These are phyloP conservation scores for Dipodomys merriami DNA, from an alignment of 2,113 vertebrate species.

Conservation along the genomic window DNA sequence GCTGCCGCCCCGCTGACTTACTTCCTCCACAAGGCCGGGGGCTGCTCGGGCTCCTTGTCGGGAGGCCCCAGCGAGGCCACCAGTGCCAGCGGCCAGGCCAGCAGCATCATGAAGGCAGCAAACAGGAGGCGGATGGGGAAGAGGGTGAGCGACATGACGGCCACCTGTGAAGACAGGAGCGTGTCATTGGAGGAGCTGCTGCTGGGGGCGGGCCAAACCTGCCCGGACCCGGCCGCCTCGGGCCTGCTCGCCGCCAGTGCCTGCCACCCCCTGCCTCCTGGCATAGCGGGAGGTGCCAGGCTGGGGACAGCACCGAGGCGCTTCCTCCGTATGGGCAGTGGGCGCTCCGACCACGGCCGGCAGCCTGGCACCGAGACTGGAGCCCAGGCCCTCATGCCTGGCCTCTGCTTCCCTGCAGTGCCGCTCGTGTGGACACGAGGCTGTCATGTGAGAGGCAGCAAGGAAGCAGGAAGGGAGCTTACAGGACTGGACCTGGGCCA, in stretches of 20 bases:
- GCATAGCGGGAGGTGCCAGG: too few species aligned
- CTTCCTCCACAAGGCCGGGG: conserved; percentile 94
- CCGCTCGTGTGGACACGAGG: background rate
- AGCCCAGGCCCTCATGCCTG: background rate
- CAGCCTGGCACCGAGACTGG: background rate
- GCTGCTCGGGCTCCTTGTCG: conserved; percentile 88
- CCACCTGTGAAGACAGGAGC: conserved; percentile 88
- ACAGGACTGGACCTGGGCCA: background rate
- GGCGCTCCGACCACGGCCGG: background rate
- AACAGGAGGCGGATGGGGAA: conserved; percentile 96
- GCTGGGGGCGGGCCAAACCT: too few species aligned
- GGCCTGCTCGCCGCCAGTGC: too few species aligned
- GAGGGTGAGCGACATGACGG: conserved; percentile 95
- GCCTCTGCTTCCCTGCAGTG: too few species aligned
- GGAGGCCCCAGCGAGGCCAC: conserved; percentile 91
- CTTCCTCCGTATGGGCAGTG: too few species aligned
- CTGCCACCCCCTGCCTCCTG: too few species aligned
- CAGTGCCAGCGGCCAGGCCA: conserved; percentile 98
- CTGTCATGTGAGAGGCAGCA: too few species aligned
- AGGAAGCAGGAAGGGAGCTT: background rate
- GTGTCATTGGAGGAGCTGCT: rapidly evolving
- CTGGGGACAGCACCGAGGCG: too few species aligned
- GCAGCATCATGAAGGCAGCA: conserved; percentile 97
- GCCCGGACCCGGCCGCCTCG: too few species aligned
- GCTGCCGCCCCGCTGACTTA: conserved; percentile 78